Evolutionary conservation across 2,888 invertebrate genomes (phyloP).

Genomic region (Physocephala rufipes): DNA sequence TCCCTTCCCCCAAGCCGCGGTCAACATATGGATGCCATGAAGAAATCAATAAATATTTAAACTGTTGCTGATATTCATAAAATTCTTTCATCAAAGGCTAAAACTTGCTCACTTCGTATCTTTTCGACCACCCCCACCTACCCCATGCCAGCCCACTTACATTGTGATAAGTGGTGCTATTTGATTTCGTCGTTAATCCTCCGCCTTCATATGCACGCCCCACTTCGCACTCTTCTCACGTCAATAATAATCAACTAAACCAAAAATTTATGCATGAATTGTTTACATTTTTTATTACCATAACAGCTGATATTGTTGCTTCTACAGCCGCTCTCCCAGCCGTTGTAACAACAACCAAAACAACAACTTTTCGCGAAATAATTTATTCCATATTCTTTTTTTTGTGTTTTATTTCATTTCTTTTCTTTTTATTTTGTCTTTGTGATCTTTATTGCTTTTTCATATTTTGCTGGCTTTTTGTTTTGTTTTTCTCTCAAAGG

Average conservation of each 20-base stretch:
- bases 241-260: not conserved
- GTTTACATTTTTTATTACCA: slow-evolving; percentile 43
- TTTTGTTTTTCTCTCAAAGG: not conserved
- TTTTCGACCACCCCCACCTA: not conserved
- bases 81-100: not conserved
- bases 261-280: slow-evolving; percentile 40
- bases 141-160: not conserved
- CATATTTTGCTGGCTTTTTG: not conserved
- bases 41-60: slow-evolving; percentile 7
- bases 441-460: not conserved
- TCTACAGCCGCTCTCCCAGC: not conserved
- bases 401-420: not conserved
- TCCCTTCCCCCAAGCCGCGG: too few relatives aligned
- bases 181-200: too few relatives aligned
- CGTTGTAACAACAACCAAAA: slow-evolving; percentile 9
- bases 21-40: not conserved
- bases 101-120: not conserved
- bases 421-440: not conserved
- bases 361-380: not conserved
- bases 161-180: too few relatives aligned
- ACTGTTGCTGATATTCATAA: slow-evolving; percentile 27
- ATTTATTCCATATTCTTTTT: slow-evolving; percentile 10
- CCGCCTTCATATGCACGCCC: not conserved
- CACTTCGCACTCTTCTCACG: not conserved
- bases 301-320: not conserved